Evolutionary conservation across 2,113 vertebrate genomes (phyloP).

Genomic region (Thomomys bottae): DNA sequence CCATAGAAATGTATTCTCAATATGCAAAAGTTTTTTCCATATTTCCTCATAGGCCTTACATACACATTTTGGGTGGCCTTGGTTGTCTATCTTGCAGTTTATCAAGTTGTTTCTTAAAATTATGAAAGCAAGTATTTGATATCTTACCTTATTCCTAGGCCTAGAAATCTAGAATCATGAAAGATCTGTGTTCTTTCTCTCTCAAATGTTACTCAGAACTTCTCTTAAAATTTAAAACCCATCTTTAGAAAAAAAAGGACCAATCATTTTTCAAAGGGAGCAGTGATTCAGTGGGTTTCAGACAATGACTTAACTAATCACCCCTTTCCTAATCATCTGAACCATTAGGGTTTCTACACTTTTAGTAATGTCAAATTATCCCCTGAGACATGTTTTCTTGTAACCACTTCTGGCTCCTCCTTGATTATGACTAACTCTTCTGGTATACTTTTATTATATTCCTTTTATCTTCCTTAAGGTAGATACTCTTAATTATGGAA

Average conservation of each 20-base stretch:
- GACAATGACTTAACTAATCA: slow-evolving; percentile 76
- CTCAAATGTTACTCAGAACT: background rate
- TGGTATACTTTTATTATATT: slow-evolving; percentile 46
- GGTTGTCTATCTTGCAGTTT: background rate
- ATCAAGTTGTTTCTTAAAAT: background rate
- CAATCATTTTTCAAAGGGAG: slow-evolving; percentile 71
- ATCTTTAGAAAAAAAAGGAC: slow-evolving; percentile 65
- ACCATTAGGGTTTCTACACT: slow-evolving; percentile 40
- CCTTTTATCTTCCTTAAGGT: slow-evolving; percentile 22
- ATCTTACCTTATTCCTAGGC: slow-evolving; percentile 72
- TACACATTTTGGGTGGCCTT: background rate
- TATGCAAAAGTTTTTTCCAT: background rate
- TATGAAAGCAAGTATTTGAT: slow-evolving; percentile 44
- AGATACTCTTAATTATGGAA: background rate
- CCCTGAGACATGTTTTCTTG: slow-evolving; percentile 32
- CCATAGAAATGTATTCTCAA: background rate
- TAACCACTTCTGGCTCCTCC: slow-evolving; percentile 28
- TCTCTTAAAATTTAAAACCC: slow-evolving; percentile 72
- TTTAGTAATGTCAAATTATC: slow-evolving; percentile 68
- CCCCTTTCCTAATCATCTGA: slow-evolving; percentile 50
- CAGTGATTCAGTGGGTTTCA: slow-evolving; percentile 74
- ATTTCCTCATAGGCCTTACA: background rate
- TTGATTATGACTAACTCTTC: slow-evolving; percentile 56
- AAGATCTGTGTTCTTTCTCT: slow-evolving; percentile 47
- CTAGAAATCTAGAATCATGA: slow-evolving; percentile 45